A percentile compares a stretch with the other conserved stretches of the same genome.
Evolutionary conservation across 53 echinoderm and acorn worm genomes (phyloP).

Genomic region (Paelopatides confundens): DNA sequence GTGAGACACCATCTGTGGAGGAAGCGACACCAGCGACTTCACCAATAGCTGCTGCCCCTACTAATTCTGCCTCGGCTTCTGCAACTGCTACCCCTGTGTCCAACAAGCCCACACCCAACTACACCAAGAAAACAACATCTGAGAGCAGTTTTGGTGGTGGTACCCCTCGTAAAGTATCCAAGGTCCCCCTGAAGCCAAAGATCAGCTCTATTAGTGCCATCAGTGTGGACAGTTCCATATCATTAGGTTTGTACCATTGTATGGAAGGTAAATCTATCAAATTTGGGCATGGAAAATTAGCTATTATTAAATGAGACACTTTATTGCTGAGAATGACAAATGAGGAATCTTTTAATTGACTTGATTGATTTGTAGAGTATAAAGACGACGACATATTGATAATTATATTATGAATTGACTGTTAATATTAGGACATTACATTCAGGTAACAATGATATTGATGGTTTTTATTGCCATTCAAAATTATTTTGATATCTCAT

Average conservation of each 20-base stretch:
- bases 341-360: too few relatives aligned
- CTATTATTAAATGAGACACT: background rate
- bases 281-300: background rate
- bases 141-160: background rate
- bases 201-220: conserved; percentile 34
- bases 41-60: background rate
- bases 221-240: conserved; percentile 37
- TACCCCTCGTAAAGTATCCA: conserved; percentile 7
- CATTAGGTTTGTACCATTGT: conserved; percentile 46
- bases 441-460: too few relatives aligned
- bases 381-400: too few relatives aligned
- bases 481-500: too few relatives aligned
- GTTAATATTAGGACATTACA: too few relatives aligned
- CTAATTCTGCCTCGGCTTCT: background rate
- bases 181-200: background rate
- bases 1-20: background rate
- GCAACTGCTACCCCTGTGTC: background rate
- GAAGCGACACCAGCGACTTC: background rate
- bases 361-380: too few relatives aligned
- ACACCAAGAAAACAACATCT: conserved; percentile 1
- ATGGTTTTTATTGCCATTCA: too few relatives aligned
- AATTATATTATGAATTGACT: too few relatives aligned
- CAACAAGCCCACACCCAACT: background rate
- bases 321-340: background rate
- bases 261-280: background rate